A percentile compares a stretch with the other conserved stretches of the same genome.
Evolutionary conservation across 2,888 invertebrate species (phyloP).

Genomic region (Drosophila anomelani): DNA sequence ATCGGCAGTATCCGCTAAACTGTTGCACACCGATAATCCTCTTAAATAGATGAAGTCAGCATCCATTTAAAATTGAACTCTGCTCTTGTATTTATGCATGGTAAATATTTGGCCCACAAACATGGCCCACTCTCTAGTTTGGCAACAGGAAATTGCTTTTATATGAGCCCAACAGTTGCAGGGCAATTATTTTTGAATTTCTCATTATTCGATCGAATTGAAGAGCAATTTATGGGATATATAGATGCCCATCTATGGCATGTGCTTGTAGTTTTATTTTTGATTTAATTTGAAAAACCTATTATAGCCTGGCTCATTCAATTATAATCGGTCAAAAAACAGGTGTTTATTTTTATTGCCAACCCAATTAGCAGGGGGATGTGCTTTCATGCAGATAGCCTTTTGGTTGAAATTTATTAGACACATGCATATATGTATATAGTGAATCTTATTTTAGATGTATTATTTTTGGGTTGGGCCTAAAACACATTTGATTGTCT

Average conservation of each 20-base stretch:
- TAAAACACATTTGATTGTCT: slow-evolving; percentile 30
- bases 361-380: slow-evolving; percentile 22
- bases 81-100: slow-evolving; percentile 29
- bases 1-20: slow-evolving; percentile 36
- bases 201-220: slow-evolving; percentile 26
- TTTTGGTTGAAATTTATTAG: slow-evolving; percentile 20
- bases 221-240: slow-evolving; percentile 23
- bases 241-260: background rate
- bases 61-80: slow-evolving; percentile 58
- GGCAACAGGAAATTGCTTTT: slow-evolving; percentile 62
- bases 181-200: slow-evolving; percentile 34
- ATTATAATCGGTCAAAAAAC: slow-evolving; percentile 6
- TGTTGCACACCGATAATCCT: slow-evolving; percentile 50
- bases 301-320: background rate
- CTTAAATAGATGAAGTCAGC: slow-evolving; percentile 45
- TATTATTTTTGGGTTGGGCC: slow-evolving; percentile 4
- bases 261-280: background rate
- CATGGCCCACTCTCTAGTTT: slow-evolving; percentile 12
- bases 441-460: background rate
- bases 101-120: slow-evolving; percentile 35
- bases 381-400: slow-evolving; percentile 5
- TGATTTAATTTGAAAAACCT: slow-evolving; percentile 1
- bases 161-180: slow-evolving; percentile 10
- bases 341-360: slow-evolving; percentile 7
- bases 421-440: background rate